Base-by-base conservation (phyloP, 2,888 invertebrate species). In the Lasioglossum marginatum region DNA sequence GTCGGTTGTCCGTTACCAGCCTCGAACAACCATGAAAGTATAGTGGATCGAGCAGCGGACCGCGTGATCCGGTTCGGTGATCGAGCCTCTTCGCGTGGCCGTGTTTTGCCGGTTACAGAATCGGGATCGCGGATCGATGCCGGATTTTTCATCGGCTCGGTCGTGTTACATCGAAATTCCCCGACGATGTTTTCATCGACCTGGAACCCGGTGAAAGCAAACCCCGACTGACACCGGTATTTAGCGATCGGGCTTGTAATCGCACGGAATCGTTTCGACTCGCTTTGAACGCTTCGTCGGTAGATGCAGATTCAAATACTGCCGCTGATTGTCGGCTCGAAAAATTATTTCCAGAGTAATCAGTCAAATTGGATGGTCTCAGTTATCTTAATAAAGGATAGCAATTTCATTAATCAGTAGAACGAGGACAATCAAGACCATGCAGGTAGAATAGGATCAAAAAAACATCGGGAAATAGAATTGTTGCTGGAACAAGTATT, bases 1-100 rank as follows among this genome's bases (percentile, higher is more conserved):
- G 78, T 74, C 77, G 82, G 71, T 87, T 43, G 84, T 87, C 68
- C 85, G 37, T 78, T 48, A 60, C 45, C 75, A 27, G 57, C 66
- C 48, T 48, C 70, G 81, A 45, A 79, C 81, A 79, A 57, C 82
- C 81, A 80, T 83, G 83, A 82, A 87, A 88, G 81, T 78, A 87
- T 63, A 73, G 68, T 72, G 77, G 82, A 87, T 84, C 82, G 79
- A 37, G 83, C 83, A 80, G 79, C 83, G 85, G 81, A 75, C 82
- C 86, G 87, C 77, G 77, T 86, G 82, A 89, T 89, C 81, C 77
- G 66, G 8, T 60, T 66, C 34, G 66, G 31, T 66, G 66, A 66
- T 66, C 66, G 66, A 66, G 34, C 19, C 66, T 19, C 16, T 34
- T 19, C 66, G 34, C 19, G 66, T 0, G 66, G 34, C 34, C 66